A percentile compares a stretch with the other conserved stretches of the same genome.
phyloP scores from a whole-genome alignment of 2,797 vertebrate species.

The Gymnothorax javanicus region DNA sequence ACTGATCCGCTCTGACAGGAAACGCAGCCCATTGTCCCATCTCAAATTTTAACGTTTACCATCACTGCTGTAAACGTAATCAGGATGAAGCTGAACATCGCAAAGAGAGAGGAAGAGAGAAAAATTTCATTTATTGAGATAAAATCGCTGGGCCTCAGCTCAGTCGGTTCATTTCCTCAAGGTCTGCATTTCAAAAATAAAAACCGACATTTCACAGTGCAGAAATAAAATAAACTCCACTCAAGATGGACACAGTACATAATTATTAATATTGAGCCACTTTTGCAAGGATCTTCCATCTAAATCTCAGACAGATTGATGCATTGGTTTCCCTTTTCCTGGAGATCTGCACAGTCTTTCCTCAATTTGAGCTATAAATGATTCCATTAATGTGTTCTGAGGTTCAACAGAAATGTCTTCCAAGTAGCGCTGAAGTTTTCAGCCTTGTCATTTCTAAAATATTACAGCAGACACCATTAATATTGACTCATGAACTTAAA shows the following conservation, averaged over 20 bases:
- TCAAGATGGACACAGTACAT: slow-evolving; percentile 73
- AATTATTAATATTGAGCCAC: slow-evolving; percentile 39
- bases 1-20: slow-evolving; percentile 27
- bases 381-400: slow-evolving; percentile 21
- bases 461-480: not conserved
- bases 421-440: not conserved
- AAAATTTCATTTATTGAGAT: slow-evolving; percentile 43
- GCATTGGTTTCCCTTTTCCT: slow-evolving; percentile 38
- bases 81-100: slow-evolving; percentile 34
- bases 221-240: slow-evolving; percentile 40
- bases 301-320: slow-evolving; percentile 58
- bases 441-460: slow-evolving; percentile 19
- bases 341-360: slow-evolving; percentile 20
- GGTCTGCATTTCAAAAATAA: slow-evolving; percentile 38
- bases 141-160: slow-evolving; percentile 38
- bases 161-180: slow-evolving; percentile 36
- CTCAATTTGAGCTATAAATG: slow-evolving; percentile 25
- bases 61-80: slow-evolving; percentile 34
- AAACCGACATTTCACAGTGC: slow-evolving; percentile 34
- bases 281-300: slow-evolving; percentile 39
- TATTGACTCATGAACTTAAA: not conserved
- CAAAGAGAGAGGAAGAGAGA: slow-evolving; percentile 36
- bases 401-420: not conserved
- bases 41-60: slow-evolving; percentile 35
- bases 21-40: slow-evolving; percentile 28